These are phyloP conservation scores for Mycetomoellerius zeteki DNA, from an alignment of 1,140 invertebrate genomes.

Conservation along the genomic window DNA sequence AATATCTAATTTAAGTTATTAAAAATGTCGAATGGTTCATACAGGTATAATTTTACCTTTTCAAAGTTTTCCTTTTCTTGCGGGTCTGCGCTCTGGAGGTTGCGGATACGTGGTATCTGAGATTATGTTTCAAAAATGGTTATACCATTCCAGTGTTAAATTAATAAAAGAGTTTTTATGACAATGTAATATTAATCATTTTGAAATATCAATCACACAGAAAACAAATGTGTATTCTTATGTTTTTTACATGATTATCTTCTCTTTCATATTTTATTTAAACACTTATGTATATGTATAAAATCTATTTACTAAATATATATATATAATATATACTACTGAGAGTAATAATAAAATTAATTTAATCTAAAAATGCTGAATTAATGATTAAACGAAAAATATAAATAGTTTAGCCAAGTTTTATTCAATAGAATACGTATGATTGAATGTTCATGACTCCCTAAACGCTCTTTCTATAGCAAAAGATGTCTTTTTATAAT, in stretches of 20 bases:
- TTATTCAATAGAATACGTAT: not conserved
- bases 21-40: conserved; percentile 52
- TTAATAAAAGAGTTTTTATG: conserved; percentile 37
- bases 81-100: conserved; percentile 87
- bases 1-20: conserved; percentile 15
- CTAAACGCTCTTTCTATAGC: not conserved
- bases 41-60: conserved; percentile 88
- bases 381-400: conserved; percentile 21
- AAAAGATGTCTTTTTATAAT: conserved; percentile 13
- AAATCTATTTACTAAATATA: not conserved
- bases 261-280: conserved; percentile 20
- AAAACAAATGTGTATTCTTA: not conserved
- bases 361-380: not conserved
- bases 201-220: not conserved
- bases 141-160: conserved; percentile 76
- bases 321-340: not conserved
- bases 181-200: not conserved
- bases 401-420: not conserved
- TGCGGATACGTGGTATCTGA: conserved; percentile 88
- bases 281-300: not conserved
- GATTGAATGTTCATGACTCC: not conserved
- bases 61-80: conserved; percentile 92
- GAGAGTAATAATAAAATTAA: not conserved
- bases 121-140: conserved; percentile 85
- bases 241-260: not conserved